Base-by-base conservation (phyloP, 2,797 vertebrate species). In the Coregonus sp. region DNA sequence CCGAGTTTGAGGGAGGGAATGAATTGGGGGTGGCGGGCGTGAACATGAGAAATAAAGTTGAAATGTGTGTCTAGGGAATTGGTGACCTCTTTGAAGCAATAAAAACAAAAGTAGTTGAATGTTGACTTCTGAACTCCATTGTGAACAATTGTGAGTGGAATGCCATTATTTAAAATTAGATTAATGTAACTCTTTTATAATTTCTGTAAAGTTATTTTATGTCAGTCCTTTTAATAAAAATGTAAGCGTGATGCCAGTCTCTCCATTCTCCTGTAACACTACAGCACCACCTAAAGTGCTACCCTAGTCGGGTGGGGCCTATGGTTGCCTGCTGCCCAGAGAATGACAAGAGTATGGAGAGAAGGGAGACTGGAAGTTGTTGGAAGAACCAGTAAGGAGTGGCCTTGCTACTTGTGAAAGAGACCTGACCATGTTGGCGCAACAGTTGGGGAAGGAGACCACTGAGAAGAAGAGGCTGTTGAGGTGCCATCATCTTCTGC, bases 161-260 rank as follows among this genome's bases (percentile, higher is more conserved):
- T 65, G 25, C 25, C 25, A 3, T 66, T 66, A 29, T 29, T 66
- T 66, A 29, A 29, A 4, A 66, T 5, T 66, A 25, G 18, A 66
- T 2, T 66, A 25, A 33, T 66, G 63, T 66, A 66, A 66, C 63
- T 66, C 54, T n/a, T 47, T 11, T 66, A 66, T 66, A 66, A 66
- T 66, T 33, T 66, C 25, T 66, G 63, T 66, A 31, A 66, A 66
- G 63, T 66, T 66, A 31, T 66, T 66, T 66, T 29, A 65, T 65
- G 25, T 66, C 63, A 29, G 63, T 66, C 9, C 25, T 31, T 66
- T 66, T 66, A 31, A 66, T 66, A 66, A 66, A n/a, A 66, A 66
- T 29, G 2, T 61, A 12, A 15, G 25, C 4, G 63, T 66, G 63
- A 29, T 31, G 63, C 63, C 0, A 29, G 29, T 66, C n/a, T 56